These are phyloP conservation scores for Hipposideros armiger DNA, from an alignment of 2,113 vertebrate species.

Conservation along the genomic window DNA sequence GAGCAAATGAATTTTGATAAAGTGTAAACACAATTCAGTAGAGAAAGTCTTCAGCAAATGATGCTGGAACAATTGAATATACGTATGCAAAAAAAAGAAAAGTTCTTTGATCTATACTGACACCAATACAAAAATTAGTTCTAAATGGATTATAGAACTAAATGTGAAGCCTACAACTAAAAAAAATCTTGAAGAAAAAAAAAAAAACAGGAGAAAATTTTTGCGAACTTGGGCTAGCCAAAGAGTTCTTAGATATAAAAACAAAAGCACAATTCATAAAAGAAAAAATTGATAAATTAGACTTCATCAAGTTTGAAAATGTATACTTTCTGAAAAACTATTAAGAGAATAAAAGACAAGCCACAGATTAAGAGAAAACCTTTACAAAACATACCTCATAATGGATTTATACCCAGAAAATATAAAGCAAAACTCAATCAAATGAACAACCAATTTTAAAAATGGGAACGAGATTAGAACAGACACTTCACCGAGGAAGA, in stretches of 20 bases:
- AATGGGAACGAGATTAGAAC: background rate
- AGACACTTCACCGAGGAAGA: background rate
- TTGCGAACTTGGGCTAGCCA: background rate
- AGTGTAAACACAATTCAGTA: background rate
- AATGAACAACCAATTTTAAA: background rate
- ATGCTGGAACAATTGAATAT: background rate
- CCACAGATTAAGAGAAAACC: background rate
- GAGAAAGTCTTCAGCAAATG: background rate
- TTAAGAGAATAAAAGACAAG: conserved; percentile 14
- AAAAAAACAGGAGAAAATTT: background rate
- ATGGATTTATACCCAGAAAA: background rate
- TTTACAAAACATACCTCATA: background rate
- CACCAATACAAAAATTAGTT: background rate
- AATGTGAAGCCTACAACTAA: background rate
- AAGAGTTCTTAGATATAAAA: conserved; percentile 18
- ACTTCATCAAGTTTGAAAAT: background rate
- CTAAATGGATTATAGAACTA: background rate
- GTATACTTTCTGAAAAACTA: background rate
- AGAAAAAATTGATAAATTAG: background rate
- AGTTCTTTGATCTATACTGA: background rate
- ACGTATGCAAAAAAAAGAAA: background rate
- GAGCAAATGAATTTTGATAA: background rate
- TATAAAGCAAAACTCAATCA: conserved; percentile 20
- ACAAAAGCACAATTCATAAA: background rate
- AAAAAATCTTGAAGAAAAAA: background rate